Base-by-base conservation (phyloP, 2,888 invertebrate species). In the Cenopis cana region DNA sequence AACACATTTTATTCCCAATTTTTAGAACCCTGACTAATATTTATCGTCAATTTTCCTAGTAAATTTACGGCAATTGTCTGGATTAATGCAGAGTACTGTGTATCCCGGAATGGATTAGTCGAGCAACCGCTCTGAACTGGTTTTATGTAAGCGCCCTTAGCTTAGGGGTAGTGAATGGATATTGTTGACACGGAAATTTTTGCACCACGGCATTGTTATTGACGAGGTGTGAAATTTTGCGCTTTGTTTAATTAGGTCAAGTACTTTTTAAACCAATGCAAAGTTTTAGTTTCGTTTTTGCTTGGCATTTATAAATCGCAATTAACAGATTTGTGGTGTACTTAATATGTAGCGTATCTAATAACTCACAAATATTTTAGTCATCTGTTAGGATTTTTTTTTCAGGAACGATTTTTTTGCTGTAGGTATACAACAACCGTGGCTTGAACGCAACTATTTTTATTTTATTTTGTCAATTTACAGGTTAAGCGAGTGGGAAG, bases 1-100 rank as follows among this genome's bases (percentile, higher is more conserved):
- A 91, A 89, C 85, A 84, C 81, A 74, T 72, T 85, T 85, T 85
- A 89, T 88, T 88, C 84, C 82, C 82, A 82, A 86, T 84, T 84
- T 86, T 87, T 83, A 85, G 86, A 79, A 78, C 77, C 77, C 79
- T 85, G 83, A 86, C 82, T 79, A 84, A 78, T 78, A 81, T 80
- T 81, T 81, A 78, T 77, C 75, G 74, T 68, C 74, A 54, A 36
- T 55, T 66, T 70, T 71, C 55, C 61, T 24, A 50, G 11, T 61
- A 71, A 71, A 55, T 71, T 61, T 46, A 67, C 38, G 55, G 29
- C 67, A 56, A 61, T 67, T 61, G 55, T 55, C 55, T 20, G 55
- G 36, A 60, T 56, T 29, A 67, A 24, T 36, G 33, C 24, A 50
- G 36, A 36, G 49, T 67, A 38, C 24, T 60, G 9, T 36, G 18